Conservation (phyloP, 2,888 invertebrate genomes). For the Agelastica alni region DNA sequence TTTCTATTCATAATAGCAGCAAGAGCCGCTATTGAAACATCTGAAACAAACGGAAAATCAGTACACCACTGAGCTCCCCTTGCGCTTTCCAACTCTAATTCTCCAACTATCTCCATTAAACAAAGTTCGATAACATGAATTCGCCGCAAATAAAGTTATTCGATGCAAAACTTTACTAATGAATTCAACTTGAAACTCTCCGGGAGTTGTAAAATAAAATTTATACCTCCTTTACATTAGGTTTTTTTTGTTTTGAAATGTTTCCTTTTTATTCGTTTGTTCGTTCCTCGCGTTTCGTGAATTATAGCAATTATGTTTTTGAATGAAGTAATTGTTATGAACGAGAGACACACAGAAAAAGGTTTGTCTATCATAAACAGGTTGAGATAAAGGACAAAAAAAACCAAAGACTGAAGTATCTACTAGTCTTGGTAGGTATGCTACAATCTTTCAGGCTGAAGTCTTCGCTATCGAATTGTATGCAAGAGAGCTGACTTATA, state of each 20-base stretch:
- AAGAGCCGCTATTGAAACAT: too few relatives aligned
- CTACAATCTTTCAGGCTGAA: too few relatives aligned
- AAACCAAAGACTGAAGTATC: too few relatives aligned
- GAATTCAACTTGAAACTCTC: constrained; percentile 35
- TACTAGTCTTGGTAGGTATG: too few relatives aligned
- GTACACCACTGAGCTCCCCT: constrained; percentile 15
- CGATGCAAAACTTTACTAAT: constrained; percentile 36
- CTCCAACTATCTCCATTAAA: constrained; percentile 43
- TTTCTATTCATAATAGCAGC: neutral
- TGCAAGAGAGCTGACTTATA: too few relatives aligned
- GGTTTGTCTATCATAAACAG: too few relatives aligned
- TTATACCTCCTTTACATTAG: constrained; percentile 26
- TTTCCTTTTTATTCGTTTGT: constrained; percentile 25
- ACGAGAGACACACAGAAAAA: too few relatives aligned
- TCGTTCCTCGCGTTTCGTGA: constrained; percentile 21
- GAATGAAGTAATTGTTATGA: too few relatives aligned
- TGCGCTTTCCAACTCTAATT: constrained; percentile 12
- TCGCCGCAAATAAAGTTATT: constrained; percentile 36
- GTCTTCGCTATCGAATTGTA: too few relatives aligned
- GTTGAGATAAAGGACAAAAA: too few relatives aligned
- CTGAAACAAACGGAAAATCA: too few relatives aligned
- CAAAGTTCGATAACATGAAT: constrained; percentile 38
- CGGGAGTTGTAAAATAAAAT: constrained; percentile 34
- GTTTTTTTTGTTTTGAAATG: constrained; percentile 29
- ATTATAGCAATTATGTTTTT: constrained; percentile 25